These are phyloP conservation scores for Scaptomyza cyrtandrae DNA, from an alignment of 2,888 invertebrate species.

Conservation along the genomic window DNA sequence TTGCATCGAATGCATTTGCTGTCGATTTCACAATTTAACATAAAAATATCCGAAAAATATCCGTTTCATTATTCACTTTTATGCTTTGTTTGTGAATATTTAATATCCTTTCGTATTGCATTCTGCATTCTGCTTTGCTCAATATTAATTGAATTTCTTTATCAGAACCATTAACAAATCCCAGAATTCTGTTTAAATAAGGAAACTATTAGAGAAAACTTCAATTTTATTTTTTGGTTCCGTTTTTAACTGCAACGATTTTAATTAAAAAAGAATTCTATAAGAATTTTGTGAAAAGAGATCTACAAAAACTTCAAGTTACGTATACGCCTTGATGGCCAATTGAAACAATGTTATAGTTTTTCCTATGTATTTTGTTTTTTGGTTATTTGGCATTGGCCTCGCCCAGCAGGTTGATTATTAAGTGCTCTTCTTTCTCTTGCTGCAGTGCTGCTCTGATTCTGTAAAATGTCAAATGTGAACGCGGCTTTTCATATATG, in stretches of 20 bases:
- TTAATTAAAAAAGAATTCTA: too few relatives aligned
- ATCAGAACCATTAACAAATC: too few relatives aligned
- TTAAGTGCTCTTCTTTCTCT: conserved; percentile 33
- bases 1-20: conserved; percentile 22
- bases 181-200: too few relatives aligned
- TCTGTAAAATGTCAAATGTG: conserved; percentile 71
- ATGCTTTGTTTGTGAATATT: too few relatives aligned
- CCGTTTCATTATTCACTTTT: too few relatives aligned
- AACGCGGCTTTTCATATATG: conserved; percentile 58
- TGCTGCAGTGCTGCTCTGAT: conserved; percentile 19
- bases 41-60: too few relatives aligned
- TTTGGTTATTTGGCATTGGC: conserved; percentile 6
- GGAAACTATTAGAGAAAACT: too few relatives aligned
- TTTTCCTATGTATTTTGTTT: conserved; percentile 6
- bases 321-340: conserved; percentile 32
- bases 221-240: too few relatives aligned
- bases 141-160: background rate
- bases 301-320: background rate
- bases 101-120: too few relatives aligned
- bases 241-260: background rate
- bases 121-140: too few relatives aligned
- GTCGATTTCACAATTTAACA: background rate
- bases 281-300: background rate
- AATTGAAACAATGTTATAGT: background rate
- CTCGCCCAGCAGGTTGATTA: conserved; percentile 37